Evolutionary conservation across 23 tunicate species (phyloP).

Genomic region (Aplidium turbinatum): DNA sequence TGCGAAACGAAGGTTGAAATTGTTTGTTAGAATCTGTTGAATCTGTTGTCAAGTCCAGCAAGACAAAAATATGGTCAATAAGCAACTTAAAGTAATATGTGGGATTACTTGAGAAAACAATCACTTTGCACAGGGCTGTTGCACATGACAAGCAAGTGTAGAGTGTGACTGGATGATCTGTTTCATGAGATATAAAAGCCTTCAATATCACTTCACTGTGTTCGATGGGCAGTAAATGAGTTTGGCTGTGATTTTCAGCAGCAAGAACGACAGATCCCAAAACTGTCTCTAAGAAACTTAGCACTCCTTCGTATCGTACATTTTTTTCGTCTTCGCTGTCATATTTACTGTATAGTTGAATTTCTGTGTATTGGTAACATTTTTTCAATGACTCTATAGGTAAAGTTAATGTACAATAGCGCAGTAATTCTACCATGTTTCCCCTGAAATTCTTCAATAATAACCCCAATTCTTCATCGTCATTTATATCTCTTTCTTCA

Average conservation of each 20-base stretch:
- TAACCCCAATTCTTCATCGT: slow-evolving; percentile 41
- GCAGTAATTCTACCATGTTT: slow-evolving; percentile 34
- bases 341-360: neutral
- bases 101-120: slow-evolving; percentile 18
- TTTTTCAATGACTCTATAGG: slow-evolving; percentile 31
- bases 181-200: neutral
- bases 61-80: slow-evolving; percentile 16
- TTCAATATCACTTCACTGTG: slow-evolving; percentile 13
- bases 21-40: neutral
- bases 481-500: slow-evolving; percentile 65
- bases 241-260: slow-evolving; percentile 9
- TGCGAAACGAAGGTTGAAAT: too few relatives aligned
- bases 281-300: slow-evolving; percentile 34
- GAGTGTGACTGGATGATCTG: slow-evolving; percentile 4
- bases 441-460: slow-evolving; percentile 8
- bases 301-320: slow-evolving; percentile 7
- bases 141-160: slow-evolving; percentile 4
- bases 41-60: neutral
- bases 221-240: slow-evolving; percentile 19
- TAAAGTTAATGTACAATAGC: slow-evolving; percentile 29
- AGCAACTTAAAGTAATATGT: slow-evolving; percentile 6
- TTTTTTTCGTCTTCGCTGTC: neutral
- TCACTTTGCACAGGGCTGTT: slow-evolving; percentile 15
- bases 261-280: slow-evolving; percentile 11
- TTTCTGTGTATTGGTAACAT: slow-evolving; percentile 32